phyloP scores from a whole-genome alignment of 1,140 invertebrate species.

The Apis laboriosa region DNA sequence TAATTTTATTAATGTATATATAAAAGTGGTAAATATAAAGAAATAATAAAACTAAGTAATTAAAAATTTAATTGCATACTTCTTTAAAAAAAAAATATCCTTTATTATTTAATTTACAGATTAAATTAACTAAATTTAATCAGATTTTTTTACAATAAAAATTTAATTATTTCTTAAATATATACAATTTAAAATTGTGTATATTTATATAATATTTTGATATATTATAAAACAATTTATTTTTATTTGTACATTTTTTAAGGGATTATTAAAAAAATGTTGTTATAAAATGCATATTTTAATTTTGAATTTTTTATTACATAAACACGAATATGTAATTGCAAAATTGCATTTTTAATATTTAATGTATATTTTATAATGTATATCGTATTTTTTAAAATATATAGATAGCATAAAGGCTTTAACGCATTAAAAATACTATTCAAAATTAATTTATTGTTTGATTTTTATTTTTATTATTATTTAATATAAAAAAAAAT shows the following conservation, averaged over 20 bases:
- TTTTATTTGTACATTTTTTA: too few species aligned
- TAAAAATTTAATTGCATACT: background rate
- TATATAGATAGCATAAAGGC: too few species aligned
- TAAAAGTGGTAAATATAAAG: background rate
- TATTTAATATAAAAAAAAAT: background rate
- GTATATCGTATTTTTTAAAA: background rate
- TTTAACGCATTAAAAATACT: background rate
- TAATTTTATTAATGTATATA: conserved; percentile 38
- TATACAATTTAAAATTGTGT: too few species aligned
- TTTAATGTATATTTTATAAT: background rate
- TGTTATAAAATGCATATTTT: background rate
- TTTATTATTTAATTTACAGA: background rate
- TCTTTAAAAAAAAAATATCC: background rate
- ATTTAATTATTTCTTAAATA: too few species aligned
- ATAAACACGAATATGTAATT: background rate
- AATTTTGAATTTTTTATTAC: background rate
- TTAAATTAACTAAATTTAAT: background rate
- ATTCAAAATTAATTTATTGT: background rate
- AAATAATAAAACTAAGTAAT: conserved; percentile 12
- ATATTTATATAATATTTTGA: too few species aligned
- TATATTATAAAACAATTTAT: too few species aligned
- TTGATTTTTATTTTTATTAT: background rate
- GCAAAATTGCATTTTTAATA: background rate
- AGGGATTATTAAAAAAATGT: background rate
- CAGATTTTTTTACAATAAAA: too few species aligned